These are phyloP conservation scores for Germaria angustata DNA, from an alignment of 2,888 invertebrate genomes.

Conservation along the genomic window DNA sequence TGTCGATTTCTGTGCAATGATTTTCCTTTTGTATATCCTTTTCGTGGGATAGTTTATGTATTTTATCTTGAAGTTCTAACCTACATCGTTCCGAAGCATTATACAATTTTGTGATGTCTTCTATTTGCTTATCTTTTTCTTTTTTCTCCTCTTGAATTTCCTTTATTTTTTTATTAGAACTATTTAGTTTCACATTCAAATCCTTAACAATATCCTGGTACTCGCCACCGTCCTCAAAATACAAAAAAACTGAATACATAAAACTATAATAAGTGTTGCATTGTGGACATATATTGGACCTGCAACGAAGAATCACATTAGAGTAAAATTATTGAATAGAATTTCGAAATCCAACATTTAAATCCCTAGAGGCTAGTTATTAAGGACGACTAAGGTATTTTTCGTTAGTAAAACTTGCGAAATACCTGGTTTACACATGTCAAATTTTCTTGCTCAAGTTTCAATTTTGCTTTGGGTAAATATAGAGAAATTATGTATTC, in stretches of 20 bases:
- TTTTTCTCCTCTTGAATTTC: neutral
- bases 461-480: no score
- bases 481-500: no score
- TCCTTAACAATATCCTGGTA: conserved; percentile 5
- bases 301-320: neutral
- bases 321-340: no score
- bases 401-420: no score
- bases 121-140: neutral
- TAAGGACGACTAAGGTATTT: no score
- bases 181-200: neutral
- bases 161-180: neutral
- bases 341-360: no score
- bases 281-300: conserved; percentile 8
- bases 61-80: conserved; percentile 22
- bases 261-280: neutral
- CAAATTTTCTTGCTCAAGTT: no score
- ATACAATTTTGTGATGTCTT: conserved; percentile 16
- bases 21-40: neutral
- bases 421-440: no score
- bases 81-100: conserved; percentile 39
- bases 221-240: neutral
- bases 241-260: neutral
- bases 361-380: no score
- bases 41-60: neutral
- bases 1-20: neutral